Evolutionary conservation across 1,140 invertebrate genomes (phyloP).

Genomic region (Euglossa dilemma): DNA sequence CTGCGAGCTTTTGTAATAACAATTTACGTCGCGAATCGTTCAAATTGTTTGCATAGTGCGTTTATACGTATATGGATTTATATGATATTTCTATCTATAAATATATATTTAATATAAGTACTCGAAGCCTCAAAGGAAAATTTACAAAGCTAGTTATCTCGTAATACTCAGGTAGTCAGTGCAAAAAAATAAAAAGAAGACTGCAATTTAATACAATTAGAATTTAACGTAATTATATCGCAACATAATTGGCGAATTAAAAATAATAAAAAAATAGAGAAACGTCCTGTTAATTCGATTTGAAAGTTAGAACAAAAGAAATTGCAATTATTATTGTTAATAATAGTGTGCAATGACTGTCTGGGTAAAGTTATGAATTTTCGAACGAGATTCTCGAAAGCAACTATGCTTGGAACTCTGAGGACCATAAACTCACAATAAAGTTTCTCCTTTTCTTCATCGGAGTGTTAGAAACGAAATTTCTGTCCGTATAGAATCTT

Average conservation of each 20-base stretch:
- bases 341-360: constrained; percentile 4
- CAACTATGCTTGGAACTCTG: constrained; percentile 66
- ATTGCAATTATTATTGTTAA: not conserved
- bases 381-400: constrained; percentile 22
- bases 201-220: not conserved
- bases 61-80: not conserved
- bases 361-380: constrained; percentile 20
- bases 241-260: constrained; percentile 3
- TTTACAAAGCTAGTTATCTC: constrained; percentile 4
- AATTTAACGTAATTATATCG: not conserved
- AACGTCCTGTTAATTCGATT: not conserved
- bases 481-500: not conserved
- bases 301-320: not conserved
- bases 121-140: constrained; percentile 9
- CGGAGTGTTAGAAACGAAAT: not conserved
- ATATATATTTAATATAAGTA: not conserved
- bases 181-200: not conserved
- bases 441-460: constrained; percentile 41
- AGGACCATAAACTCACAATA: constrained; percentile 78
- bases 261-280: not conserved
- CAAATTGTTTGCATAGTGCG: constrained; percentile 12
- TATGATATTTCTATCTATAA: not conserved
- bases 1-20: constrained; percentile 9
- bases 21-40: not conserved
- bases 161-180: not conserved